These are phyloP conservation scores for Danaus melanippus DNA, from an alignment of 1,140 invertebrate genomes.

Conservation along the genomic window DNA sequence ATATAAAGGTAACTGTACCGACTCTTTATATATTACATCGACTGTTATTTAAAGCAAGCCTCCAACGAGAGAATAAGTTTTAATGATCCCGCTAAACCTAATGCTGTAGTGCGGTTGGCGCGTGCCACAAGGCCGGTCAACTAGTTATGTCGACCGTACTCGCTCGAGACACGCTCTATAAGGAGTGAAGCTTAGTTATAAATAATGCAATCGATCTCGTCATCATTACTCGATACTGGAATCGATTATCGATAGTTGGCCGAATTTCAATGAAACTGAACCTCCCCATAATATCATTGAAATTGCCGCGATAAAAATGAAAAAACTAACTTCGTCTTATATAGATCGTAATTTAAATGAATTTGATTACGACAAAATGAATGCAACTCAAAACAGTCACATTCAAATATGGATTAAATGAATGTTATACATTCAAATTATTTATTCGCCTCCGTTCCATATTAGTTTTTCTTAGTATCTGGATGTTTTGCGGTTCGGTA, in stretches of 20 bases:
- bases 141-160: conserved; percentile 38
- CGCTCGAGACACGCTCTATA: conserved; percentile 30
- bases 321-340: conserved; percentile 43
- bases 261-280: conserved; percentile 27
- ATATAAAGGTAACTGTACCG: conserved; percentile 6
- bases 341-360: conserved; percentile 46
- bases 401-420: conserved; percentile 26
- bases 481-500: conserved; percentile 6
- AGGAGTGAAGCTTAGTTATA: conserved; percentile 31
- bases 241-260: conserved; percentile 11
- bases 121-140: conserved; percentile 66
- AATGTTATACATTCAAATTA: conserved; percentile 15
- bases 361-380: conserved; percentile 46
- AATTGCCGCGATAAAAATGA: conserved; percentile 38
- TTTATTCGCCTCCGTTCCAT: conserved; percentile 22
- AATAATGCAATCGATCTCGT: conserved; percentile 31
- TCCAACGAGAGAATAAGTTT: conserved; percentile 31
- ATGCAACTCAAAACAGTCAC: conserved; percentile 26
- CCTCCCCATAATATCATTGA: conserved; percentile 55
- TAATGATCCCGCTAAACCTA: conserved; percentile 52
- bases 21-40: conserved; percentile 10
- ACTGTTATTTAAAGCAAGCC: conserved; percentile 16
- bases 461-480: conserved; percentile 7
- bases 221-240: conserved; percentile 30
- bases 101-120: conserved; percentile 47